Conservation (phyloP, 1,140 invertebrate species). For the Acyrthosiphon pisum region DNA sequence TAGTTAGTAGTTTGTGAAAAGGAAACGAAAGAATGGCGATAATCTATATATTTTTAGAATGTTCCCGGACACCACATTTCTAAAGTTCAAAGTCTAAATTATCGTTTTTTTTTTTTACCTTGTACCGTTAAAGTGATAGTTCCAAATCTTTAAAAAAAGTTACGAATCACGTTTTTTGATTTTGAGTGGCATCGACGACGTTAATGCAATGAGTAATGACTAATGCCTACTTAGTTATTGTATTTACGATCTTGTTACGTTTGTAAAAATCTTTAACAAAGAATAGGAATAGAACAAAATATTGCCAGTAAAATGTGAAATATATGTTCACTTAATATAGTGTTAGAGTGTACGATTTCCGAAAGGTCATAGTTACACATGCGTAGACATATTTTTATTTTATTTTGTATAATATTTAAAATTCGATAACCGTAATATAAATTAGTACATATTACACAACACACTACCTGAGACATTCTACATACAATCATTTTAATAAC, state of each 20-base stretch:
- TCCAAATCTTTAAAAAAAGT: neutral
- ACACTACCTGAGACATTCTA: neutral
- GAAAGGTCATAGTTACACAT: neutral
- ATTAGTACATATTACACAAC: neutral
- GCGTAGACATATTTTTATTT: neutral
- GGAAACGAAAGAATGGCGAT: accelerated
- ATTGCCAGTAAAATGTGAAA: neutral
- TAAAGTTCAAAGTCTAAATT: no score
- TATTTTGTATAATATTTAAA: neutral
- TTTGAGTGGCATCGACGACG: neutral
- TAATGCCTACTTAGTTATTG: neutral
- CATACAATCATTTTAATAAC: neutral
- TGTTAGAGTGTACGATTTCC: neutral
- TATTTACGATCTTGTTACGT: neutral
- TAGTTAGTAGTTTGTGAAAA: neutral
- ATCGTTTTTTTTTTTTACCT: neutral
- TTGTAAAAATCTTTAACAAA: neutral
- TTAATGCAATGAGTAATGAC: neutral
- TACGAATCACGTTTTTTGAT: neutral
- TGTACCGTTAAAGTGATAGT: neutral
- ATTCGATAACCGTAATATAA: neutral
- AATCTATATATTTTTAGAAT: neutral
- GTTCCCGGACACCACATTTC: neutral
- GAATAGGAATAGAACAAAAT: neutral
- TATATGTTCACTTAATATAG: neutral